These are phyloP conservation scores for Lamellibrachia satsuma DNA, from an alignment of 2,888 invertebrate genomes.

Conservation along the genomic window DNA sequence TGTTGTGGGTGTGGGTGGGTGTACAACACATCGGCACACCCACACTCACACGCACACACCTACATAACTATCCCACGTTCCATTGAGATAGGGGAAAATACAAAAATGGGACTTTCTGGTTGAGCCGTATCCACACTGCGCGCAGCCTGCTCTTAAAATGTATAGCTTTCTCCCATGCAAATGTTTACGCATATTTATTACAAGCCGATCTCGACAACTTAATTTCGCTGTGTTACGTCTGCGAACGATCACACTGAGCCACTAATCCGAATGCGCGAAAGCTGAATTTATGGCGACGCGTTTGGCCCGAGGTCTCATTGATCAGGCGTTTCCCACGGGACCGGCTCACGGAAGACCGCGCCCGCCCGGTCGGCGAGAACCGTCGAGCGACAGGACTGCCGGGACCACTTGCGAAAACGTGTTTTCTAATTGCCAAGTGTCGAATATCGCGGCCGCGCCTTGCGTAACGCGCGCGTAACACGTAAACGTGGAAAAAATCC, in stretches of 20 bases:
- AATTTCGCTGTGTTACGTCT: conserved; percentile 6
- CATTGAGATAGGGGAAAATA: background rate
- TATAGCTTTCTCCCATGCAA: background rate
- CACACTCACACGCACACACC: background rate
- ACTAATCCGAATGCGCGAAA: background rate
- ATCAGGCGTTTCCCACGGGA: conserved; percentile 5
- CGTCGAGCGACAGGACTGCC: background rate
- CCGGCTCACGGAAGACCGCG: background rate
- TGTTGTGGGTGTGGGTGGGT: no score
- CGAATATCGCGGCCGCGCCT: background rate
- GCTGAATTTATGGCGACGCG: background rate
- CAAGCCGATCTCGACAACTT: background rate
- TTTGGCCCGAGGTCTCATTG: background rate
- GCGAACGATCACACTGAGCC: background rate
- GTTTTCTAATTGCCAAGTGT: background rate
- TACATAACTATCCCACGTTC: background rate
- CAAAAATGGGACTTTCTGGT: background rate
- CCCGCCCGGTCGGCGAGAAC: background rate
- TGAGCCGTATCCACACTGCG: background rate
- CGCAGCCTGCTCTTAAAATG: background rate
- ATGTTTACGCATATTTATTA: conserved; percentile 17
- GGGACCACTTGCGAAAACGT: conserved; percentile 11
- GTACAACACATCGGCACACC: no score
- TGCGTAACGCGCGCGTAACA: background rate
- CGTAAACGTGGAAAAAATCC: background rate